These are phyloP conservation scores for Allolobophora icterica DNA, from an alignment of 2,888 invertebrate species.

Conservation along the genomic window DNA sequence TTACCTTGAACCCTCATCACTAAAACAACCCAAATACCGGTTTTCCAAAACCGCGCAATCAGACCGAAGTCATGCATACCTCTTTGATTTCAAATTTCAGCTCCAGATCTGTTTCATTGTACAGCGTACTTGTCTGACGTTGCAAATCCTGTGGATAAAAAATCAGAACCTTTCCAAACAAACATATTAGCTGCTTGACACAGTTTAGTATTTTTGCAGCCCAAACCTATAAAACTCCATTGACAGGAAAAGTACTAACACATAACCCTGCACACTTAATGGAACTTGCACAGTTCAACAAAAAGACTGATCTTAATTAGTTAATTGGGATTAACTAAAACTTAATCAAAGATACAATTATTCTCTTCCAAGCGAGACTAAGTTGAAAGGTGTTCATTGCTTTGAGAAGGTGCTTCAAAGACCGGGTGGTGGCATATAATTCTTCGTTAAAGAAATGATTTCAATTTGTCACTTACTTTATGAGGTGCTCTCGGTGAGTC, in stretches of 20 bases:
- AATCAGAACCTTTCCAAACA: background rate
- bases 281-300: too few species aligned
- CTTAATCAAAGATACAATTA: too few species aligned
- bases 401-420: too few species aligned
- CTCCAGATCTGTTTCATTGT: slow-evolving; percentile 58
- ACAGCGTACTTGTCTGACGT: slow-evolving; percentile 21
- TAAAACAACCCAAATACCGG: background rate
- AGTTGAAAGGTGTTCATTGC: too few species aligned
- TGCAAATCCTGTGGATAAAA: background rate
- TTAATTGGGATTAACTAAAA: too few species aligned
- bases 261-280: too few species aligned
- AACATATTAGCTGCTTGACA: background rate
- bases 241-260: too few species aligned
- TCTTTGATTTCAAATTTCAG: slow-evolving; percentile 63
- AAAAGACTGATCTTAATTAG: too few species aligned
- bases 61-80: slow-evolving; percentile 50
- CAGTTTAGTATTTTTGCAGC: background rate
- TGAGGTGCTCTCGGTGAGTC: background rate
- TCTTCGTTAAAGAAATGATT: background rate
- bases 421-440: too few species aligned
- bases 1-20: background rate
- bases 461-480: background rate
- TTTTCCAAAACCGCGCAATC: background rate
- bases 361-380: too few species aligned
- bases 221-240: background rate